A percentile compares a stretch with the other conserved stretches of the same genome.
Evolutionary conservation across 2,888 invertebrate species (phyloP).

Genomic region (Drosophila rubida): DNA sequence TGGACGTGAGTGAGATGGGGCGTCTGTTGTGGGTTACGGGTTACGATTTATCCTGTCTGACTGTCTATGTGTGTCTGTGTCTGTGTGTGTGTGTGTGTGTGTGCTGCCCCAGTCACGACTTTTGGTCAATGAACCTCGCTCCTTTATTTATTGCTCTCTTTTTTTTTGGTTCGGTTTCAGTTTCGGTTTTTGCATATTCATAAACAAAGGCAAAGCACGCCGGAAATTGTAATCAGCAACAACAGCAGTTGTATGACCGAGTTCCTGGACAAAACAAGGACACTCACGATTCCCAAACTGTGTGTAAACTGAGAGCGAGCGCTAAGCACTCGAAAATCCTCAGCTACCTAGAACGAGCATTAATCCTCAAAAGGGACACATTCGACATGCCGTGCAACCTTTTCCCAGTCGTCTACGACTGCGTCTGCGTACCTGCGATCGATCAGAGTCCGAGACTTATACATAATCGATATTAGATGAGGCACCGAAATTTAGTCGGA

Average conservation of each 20-base stretch:
- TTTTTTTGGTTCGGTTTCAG: neutral
- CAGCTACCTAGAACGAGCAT: conserved; percentile 46
- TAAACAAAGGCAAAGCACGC: conserved; percentile 35
- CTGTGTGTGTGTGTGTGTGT: conserved; percentile 19
- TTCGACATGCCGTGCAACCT: conserved; percentile 54
- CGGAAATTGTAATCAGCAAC: conserved; percentile 36
- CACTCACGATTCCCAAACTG: neutral
- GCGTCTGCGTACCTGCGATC: conserved; percentile 46
- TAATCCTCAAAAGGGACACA: conserved; percentile 69
- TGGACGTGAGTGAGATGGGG: conserved; percentile 19
- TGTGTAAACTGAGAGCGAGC: conserved; percentile 14
- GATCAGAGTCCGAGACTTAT: conserved; percentile 45
- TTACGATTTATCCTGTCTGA: conserved; percentile 40
- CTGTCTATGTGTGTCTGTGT: conserved; percentile 27
- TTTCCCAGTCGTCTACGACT: conserved; percentile 1
- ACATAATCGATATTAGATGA: conserved; percentile 1
- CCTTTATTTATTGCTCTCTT: conserved; percentile 18
- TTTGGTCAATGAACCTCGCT: conserved; percentile 72
- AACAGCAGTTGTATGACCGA: conserved; percentile 31
- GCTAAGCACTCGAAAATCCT: conserved; percentile 11
- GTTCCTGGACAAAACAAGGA: conserved; percentile 7
- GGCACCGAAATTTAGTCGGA: neutral
- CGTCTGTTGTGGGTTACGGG: conserved; percentile 22
- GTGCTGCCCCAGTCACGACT: conserved; percentile 54
- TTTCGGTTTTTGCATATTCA: conserved; percentile 34